Conservation (phyloP, 2,888 invertebrate species). For the Dastarcus helophoroides region DNA sequence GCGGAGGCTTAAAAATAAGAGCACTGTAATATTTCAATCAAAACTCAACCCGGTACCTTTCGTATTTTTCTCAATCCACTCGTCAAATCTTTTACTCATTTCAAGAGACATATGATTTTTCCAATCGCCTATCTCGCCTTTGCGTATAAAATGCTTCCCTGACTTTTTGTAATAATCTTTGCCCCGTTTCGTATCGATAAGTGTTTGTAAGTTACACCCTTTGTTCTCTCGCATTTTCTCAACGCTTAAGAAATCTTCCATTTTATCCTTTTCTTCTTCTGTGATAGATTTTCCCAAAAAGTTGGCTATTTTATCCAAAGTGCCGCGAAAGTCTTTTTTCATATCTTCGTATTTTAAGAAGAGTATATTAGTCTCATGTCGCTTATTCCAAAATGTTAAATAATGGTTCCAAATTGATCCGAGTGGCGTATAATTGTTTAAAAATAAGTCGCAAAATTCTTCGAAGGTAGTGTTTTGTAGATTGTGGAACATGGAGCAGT, state of each 20-base stretch:
- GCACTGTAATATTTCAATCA: no score
- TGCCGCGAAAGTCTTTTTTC: slow-evolving; percentile 56
- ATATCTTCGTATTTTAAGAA: slow-evolving; percentile 77
- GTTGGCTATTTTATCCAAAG: slow-evolving; percentile 46
- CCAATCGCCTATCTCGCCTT: slow-evolving; percentile 38
- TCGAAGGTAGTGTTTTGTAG: slow-evolving; percentile 45
- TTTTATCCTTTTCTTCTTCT: slow-evolving; percentile 48
- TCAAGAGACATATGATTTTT: slow-evolving; percentile 55
- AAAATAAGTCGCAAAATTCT: slow-evolving; percentile 63
- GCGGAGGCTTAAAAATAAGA: no score
- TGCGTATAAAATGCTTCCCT: slow-evolving; percentile 37
- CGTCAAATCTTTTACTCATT: slow-evolving; percentile 59
- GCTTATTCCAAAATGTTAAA: slow-evolving; percentile 55
- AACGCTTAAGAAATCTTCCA: slow-evolving; percentile 28
- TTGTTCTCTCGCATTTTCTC: slow-evolving; percentile 46
- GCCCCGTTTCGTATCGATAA: slow-evolving; percentile 25
- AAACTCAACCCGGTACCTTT: slow-evolving; percentile 44
- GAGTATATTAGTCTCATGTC: slow-evolving; percentile 58
- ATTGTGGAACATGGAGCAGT: slow-evolving; percentile 61
- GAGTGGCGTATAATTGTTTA: slow-evolving; percentile 53
- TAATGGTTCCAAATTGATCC: slow-evolving; percentile 55
- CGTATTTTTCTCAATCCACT: slow-evolving; percentile 55
- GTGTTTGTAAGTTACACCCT: slow-evolving; percentile 43
- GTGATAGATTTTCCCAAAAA: slow-evolving; percentile 58
- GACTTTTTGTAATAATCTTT: slow-evolving; percentile 18